These are phyloP conservation scores for Malurus cyaneus DNA, from an alignment of 2,113 vertebrate genomes.

Conservation along the genomic window DNA sequence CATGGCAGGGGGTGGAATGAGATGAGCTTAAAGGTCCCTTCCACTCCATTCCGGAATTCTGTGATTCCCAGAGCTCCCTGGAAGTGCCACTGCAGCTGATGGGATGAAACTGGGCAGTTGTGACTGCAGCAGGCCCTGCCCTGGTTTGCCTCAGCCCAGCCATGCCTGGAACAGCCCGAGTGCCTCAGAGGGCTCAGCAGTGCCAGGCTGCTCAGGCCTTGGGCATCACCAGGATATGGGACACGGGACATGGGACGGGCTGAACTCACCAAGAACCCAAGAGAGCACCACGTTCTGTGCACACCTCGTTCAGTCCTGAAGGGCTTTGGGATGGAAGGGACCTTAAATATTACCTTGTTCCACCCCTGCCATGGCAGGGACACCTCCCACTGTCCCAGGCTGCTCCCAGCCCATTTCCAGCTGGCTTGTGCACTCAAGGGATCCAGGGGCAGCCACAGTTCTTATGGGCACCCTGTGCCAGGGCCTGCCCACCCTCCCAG, in stretches of 20 bases:
- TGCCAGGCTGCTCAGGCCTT: not conserved
- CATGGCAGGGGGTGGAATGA: not conserved
- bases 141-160: not conserved
- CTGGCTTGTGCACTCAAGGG: not conserved
- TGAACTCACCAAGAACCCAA: rapidly evolving
- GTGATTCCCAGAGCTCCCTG: not conserved
- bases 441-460: not conserved
- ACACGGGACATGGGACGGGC: rapidly evolving
- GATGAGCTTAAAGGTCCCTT: not conserved
- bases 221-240: rapidly evolving
- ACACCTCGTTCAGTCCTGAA: rapidly evolving
- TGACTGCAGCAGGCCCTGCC: not conserved
- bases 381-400: not conserved
- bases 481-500: not conserved
- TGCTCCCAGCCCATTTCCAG: not conserved
- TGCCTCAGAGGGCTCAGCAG: not conserved
- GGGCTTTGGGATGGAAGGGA: rapidly evolving
- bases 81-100: not conserved
- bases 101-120: not conserved
- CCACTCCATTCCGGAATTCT: not conserved
- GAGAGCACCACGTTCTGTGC: rapidly evolving
- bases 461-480: not conserved
- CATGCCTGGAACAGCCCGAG: rapidly evolving
- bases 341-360: not conserved
- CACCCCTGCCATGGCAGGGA: not conserved